A percentile compares a stretch with the other conserved stretches of the same genome.
Evolutionary conservation across 2,113 vertebrate genomes (phyloP).

Genomic region (Calyptomena viridis): DNA sequence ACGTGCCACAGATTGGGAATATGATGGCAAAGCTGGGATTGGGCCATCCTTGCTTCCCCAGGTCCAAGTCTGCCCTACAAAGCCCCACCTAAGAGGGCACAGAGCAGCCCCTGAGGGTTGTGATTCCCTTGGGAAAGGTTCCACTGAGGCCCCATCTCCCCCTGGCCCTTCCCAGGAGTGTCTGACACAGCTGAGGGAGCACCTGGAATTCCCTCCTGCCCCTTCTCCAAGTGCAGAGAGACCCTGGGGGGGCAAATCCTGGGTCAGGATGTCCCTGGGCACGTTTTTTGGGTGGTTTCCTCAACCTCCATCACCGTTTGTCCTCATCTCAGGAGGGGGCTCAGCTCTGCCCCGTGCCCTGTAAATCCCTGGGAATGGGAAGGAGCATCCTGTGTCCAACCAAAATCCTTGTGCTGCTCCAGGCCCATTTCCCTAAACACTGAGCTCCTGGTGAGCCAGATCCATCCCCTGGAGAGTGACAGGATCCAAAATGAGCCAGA

Average conservation of each 20-base stretch:
- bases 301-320: background rate
- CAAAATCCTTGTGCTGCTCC: background rate
- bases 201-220: no score
- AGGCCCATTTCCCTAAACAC: background rate
- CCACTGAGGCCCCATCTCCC: no score
- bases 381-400: background rate
- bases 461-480: rapidly evolving
- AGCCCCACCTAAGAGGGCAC: background rate
- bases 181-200: no score
- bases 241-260: background rate
- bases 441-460: background rate
- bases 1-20: rapidly evolving
- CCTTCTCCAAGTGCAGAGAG: no score
- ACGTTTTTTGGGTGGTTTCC: background rate
- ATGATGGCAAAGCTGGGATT: background rate
- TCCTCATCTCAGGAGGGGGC: rapidly evolving
- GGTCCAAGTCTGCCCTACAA: background rate
- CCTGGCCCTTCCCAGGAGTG: no score
- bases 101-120: background rate
- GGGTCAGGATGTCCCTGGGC: background rate
- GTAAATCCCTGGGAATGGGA: background rate
- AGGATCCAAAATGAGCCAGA: background rate
- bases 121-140: no score
- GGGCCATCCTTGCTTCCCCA: background rate
- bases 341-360: background rate